phyloP scores from a whole-genome alignment of 2,113 vertebrate genomes.

The Trematocara marginatum region DNA sequence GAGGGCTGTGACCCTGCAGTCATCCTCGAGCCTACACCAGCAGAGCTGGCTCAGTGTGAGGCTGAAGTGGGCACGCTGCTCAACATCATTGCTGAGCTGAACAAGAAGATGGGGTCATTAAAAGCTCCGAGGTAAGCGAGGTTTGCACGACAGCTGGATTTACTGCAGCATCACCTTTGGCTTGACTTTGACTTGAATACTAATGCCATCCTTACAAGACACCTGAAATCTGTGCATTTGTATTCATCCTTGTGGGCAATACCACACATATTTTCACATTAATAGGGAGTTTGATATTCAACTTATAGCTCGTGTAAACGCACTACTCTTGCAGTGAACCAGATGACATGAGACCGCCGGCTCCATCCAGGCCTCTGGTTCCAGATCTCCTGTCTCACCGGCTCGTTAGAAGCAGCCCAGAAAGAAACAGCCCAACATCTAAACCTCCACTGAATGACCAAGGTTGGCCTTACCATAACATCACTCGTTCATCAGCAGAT shows the following conservation, averaged over 20 bases:
- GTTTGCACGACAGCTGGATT: neutral
- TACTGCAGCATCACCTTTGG: neutral
- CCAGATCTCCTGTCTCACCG: conserved; percentile 48
- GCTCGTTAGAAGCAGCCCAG: conserved; percentile 15
- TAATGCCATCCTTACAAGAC: neutral
- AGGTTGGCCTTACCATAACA: conserved; percentile 14
- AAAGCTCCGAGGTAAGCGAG: conserved; percentile 64
- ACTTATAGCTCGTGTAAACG: neutral
- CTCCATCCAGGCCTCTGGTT: conserved; percentile 34
- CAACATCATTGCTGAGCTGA: conserved; percentile 60
- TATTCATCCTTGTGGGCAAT: neutral
- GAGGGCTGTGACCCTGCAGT: conserved; percentile 22
- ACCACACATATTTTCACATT: neutral
- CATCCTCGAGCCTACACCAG: conserved; percentile 51
- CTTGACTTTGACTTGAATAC: neutral
- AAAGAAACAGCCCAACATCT: conserved; percentile 18
- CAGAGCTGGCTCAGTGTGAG: conserved; percentile 68
- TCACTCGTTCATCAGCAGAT: neutral
- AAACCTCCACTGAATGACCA: conserved; percentile 12
- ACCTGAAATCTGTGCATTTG: neutral
- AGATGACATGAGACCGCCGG: conserved; percentile 32
- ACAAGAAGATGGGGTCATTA: conserved; percentile 66
- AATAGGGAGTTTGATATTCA: neutral
- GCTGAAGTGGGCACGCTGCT: conserved; percentile 56
- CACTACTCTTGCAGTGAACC: conserved; percentile 54